These are phyloP conservation scores for Zosterops borbonicus DNA, from an alignment of 2,113 vertebrate genomes.

Conservation along the genomic window DNA sequence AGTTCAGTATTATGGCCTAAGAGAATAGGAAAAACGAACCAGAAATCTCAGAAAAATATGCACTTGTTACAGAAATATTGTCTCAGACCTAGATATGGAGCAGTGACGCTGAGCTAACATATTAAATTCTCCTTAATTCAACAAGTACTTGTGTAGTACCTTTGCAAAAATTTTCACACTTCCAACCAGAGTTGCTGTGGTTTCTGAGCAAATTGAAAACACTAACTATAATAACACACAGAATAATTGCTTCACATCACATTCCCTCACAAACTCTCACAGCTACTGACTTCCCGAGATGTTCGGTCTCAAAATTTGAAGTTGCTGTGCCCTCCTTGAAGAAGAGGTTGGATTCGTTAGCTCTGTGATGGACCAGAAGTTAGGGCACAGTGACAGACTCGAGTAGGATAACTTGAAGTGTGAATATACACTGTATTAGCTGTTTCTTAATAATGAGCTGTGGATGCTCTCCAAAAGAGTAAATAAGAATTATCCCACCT, in stretches of 20 bases:
- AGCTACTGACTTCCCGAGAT: not conserved
- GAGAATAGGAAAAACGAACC: not conserved
- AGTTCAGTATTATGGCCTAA: not conserved
- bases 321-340: not conserved
- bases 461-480: not conserved
- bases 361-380: not conserved
- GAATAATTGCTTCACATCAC: not conserved
- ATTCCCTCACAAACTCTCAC: not conserved
- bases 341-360: not conserved
- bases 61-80: not conserved
- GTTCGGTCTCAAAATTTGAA: not conserved
- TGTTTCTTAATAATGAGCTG: not conserved
- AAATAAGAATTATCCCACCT: not conserved
- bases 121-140: not conserved
- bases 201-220: not conserved
- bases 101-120: not conserved
- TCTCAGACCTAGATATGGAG: not conserved
- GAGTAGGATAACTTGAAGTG: not conserved
- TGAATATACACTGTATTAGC: not conserved
- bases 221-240: not conserved
- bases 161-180: not conserved
- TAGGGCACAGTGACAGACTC: not conserved
- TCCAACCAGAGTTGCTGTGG: not conserved
- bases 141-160: not conserved
- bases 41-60: not conserved